Conservation (phyloP, 1,140 invertebrate genomes). For the Camponotus floridanus region DNA sequence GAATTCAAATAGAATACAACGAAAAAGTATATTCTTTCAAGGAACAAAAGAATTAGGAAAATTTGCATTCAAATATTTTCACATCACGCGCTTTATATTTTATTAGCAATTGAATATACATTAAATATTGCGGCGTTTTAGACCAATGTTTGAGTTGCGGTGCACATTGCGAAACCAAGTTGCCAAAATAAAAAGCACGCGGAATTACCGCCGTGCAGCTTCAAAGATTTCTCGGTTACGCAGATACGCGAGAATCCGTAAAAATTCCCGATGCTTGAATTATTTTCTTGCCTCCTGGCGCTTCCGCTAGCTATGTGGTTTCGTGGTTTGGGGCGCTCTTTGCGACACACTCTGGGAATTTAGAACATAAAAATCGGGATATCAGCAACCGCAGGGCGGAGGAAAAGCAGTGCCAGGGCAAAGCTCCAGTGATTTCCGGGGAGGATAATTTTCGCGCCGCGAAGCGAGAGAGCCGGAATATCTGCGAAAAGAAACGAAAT, state of each 20-base stretch:
- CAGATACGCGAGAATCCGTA: slow-evolving; percentile 29
- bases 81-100: neutral
- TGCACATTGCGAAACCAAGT: neutral
- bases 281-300: slow-evolving; percentile 22
- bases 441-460: slow-evolving; percentile 29
- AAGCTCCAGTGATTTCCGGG: slow-evolving; percentile 41
- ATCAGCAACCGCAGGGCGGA: slow-evolving; percentile 26
- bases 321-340: slow-evolving; percentile 24
- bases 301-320: slow-evolving; percentile 14
- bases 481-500: neutral
- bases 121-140: neutral
- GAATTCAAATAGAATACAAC: neutral
- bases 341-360: slow-evolving; percentile 37
- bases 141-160: neutral
- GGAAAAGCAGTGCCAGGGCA: slow-evolving; percentile 8
- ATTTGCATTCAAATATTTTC: neutral
- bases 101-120: neutral
- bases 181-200: neutral
- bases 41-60: neutral
- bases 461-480: neutral
- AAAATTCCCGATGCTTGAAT: slow-evolving; percentile 51
- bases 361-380: slow-evolving; percentile 51
- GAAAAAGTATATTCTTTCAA: neutral
- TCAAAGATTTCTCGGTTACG: slow-evolving; percentile 28
- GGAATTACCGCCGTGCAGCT: slow-evolving; percentile 4